Conservation (phyloP, 1,140 invertebrate species). For the Cyclina sinensis region DNA sequence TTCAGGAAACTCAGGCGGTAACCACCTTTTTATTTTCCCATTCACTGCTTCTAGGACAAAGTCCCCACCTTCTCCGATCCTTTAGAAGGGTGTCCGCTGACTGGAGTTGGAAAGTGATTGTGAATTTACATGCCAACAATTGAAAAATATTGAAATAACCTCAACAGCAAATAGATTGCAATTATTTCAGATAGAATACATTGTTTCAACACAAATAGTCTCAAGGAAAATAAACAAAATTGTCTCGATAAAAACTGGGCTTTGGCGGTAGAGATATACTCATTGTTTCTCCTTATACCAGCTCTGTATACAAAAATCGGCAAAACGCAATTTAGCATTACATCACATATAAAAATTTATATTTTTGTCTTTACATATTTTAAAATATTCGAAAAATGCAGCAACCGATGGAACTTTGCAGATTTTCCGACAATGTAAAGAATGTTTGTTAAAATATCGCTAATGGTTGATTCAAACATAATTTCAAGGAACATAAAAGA, state of each 20-base stretch:
- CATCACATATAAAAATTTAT: neutral
- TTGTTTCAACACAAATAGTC: no score
- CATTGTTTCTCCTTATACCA: slow-evolving; percentile 10
- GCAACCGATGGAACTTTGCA: neutral
- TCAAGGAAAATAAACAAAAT: no score
- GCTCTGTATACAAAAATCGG: neutral
- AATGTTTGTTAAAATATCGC: neutral
- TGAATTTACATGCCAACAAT: no score
- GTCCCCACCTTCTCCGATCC: neutral
- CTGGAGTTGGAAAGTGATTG: no score
- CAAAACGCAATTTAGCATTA: neutral
- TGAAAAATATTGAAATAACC: no score
- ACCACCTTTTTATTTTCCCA: neutral
- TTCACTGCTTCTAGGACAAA: neutral
- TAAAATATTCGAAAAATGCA: neutral
- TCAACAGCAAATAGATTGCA: no score
- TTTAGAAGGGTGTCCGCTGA: neutral
- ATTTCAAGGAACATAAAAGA: neutral
- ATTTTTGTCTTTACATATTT: neutral
- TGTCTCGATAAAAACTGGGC: neutral
- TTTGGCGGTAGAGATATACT: neutral
- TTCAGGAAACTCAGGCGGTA: neutral
- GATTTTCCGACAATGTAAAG: neutral
- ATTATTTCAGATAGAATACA: no score
- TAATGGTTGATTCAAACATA: neutral